phyloP scores from a whole-genome alignment of 2,113 vertebrate species.

The Hemiprocne comata region DNA sequence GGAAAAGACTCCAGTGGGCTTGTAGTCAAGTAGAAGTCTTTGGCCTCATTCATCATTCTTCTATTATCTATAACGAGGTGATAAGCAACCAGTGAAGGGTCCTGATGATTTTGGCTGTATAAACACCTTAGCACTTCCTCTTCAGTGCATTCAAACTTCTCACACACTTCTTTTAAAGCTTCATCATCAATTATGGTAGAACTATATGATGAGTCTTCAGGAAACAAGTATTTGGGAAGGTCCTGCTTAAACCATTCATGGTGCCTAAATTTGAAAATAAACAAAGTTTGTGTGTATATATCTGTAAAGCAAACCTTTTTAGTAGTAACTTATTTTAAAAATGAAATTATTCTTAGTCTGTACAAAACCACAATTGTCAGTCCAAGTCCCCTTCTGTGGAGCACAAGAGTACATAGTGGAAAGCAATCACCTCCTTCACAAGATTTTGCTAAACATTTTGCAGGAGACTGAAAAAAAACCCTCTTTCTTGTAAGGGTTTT shows the following conservation, averaged over 20 bases:
- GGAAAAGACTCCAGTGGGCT: constrained; percentile 95
- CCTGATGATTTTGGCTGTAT: too few species aligned
- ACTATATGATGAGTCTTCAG: too few species aligned
- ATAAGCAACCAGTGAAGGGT: constrained; percentile 92
- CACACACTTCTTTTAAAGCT: too few species aligned
- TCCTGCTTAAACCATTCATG: constrained; percentile 79
- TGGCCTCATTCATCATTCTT: constrained; percentile 97
- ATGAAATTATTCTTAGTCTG: not conserved
- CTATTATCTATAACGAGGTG: constrained; percentile 99
- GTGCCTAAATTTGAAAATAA: constrained; percentile 76
- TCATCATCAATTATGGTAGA: too few species aligned
- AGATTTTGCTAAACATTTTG: not conserved
- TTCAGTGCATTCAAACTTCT: too few species aligned
- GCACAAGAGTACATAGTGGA: not conserved
- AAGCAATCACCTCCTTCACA: not conserved
- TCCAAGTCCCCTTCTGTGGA: not conserved
- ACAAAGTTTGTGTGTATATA: not conserved
- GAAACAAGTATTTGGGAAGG: too few species aligned
- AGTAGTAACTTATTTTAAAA: not conserved
- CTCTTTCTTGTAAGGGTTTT: not conserved
- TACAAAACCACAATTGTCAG: not conserved
- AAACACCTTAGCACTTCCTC: too few species aligned
- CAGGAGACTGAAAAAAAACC: not conserved
- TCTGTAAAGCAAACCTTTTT: not conserved
- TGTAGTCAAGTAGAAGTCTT: constrained; percentile 97